Conservation (phyloP, 2,888 invertebrate genomes). For the Tenodera sinensis region DNA sequence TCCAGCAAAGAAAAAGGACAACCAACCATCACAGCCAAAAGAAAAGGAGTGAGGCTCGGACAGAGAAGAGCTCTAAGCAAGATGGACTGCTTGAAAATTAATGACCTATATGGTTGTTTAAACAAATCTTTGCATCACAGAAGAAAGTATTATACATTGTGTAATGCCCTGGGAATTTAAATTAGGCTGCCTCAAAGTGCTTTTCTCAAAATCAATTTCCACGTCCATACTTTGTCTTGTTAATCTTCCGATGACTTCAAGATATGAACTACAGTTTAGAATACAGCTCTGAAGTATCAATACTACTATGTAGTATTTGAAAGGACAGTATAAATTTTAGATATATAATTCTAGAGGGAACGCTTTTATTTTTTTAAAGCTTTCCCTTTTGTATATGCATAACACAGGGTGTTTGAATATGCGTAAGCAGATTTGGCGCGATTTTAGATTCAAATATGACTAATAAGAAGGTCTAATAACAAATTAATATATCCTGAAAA, state of each 20-base stretch:
- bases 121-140: constrained; percentile 44
- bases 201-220: background rate
- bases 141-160: constrained; percentile 54
- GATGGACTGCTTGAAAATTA: constrained; percentile 64
- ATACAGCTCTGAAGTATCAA: no score
- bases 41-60: constrained; percentile 54
- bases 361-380: no score
- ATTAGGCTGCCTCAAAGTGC: background rate
- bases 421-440: no score
- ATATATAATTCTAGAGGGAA: no score
- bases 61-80: constrained; percentile 62
- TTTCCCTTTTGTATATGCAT: no score
- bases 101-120: constrained; percentile 62
- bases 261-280: background rate
- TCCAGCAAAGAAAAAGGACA: constrained; percentile 55
- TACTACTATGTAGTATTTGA: no score
- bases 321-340: no score
- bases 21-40: constrained; percentile 59
- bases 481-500: no score
- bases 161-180: constrained; percentile 52
- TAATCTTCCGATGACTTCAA: background rate
- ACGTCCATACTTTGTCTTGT: background rate
- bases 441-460: no score
- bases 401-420: no score
- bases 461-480: no score